These are phyloP conservation scores for Pseudanteris insignis DNA, from an alignment of 2,888 invertebrate species.

Conservation along the genomic window DNA sequence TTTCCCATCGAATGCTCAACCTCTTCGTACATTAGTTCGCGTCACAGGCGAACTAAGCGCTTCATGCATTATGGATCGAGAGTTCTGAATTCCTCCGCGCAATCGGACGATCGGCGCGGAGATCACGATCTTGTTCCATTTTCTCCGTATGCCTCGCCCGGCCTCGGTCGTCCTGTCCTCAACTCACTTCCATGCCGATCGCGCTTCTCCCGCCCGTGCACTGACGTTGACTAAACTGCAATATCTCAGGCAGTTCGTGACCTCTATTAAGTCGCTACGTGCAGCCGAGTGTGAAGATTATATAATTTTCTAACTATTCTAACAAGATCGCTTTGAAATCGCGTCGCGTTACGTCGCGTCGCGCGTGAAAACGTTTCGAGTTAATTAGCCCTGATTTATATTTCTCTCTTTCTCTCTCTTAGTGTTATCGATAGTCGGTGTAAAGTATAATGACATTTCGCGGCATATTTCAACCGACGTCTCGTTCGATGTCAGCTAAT, in stretches of 20 bases:
- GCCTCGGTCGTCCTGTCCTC: constrained; percentile 26
- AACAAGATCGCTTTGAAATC: neutral
- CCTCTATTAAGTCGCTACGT: constrained; percentile 14
- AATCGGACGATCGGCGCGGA: constrained; percentile 35
- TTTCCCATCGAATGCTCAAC: constrained; percentile 50
- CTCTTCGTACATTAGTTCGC: constrained; percentile 55
- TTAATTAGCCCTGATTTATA: constrained; percentile 27
- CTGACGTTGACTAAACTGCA: constrained; percentile 34
- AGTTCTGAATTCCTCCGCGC: constrained; percentile 54
- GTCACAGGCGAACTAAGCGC: constrained; percentile 56
- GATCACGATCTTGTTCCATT: constrained; percentile 41
- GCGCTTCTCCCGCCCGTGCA: constrained; percentile 17
- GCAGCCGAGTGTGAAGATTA: constrained; percentile 36
- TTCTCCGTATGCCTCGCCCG: constrained; percentile 31
- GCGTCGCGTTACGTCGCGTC: constrained; percentile 15
- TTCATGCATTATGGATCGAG: constrained; percentile 61
- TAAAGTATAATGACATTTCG: constrained; percentile 7
- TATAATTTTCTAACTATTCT: constrained; percentile 29
- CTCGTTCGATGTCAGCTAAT: neutral
- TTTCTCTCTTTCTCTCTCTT: constrained; percentile 3
- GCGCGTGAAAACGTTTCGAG: constrained; percentile 23
- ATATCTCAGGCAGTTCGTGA: constrained; percentile 32
- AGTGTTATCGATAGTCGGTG: constrained; percentile 7
- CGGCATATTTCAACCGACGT: constrained; percentile 3
- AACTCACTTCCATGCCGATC: constrained; percentile 33